A percentile compares a stretch with the other conserved stretches of the same genome.
Conservation (phyloP, 2,888 invertebrate genomes). For the Catonia carolina region DNA sequence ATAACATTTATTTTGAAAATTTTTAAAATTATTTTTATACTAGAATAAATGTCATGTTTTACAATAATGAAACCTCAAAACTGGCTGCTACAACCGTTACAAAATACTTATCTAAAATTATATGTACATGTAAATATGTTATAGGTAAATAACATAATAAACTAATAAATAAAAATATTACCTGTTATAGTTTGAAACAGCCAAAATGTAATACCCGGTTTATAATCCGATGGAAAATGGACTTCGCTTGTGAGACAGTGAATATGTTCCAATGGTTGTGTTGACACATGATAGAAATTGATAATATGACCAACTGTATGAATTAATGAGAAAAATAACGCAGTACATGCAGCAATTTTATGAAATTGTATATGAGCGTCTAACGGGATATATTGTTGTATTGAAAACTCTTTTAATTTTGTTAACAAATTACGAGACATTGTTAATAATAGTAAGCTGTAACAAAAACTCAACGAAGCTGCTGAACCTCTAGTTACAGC, state of each 20-base stretch:
- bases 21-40: no score
- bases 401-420: conserved; percentile 66
- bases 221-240: conserved; percentile 87
- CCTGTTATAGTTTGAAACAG: conserved; percentile 91
- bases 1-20: no score
- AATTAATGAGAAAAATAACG: conserved; percentile 83
- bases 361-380: conserved; percentile 96
- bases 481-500: conserved; percentile 93
- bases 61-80: no score
- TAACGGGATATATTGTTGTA: conserved; percentile 52
- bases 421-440: conserved; percentile 91
- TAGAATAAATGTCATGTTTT: no score
- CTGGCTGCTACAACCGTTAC: no score
- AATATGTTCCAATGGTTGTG: conserved; percentile 87
- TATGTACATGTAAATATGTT: no score
- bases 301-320: conserved; percentile 94
- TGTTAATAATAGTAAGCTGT: conserved; percentile 80
- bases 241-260: conserved; percentile 89
- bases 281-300: conserved; percentile 95
- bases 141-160: no score
- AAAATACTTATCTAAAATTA: no score
- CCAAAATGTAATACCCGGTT: conserved; percentile 93
- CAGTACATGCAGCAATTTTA: conserved; percentile 93
- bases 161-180: no score
- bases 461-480: conserved; percentile 90